phyloP scores from a whole-genome alignment of 2,113 vertebrate species.

The Embiotoca jacksoni region DNA sequence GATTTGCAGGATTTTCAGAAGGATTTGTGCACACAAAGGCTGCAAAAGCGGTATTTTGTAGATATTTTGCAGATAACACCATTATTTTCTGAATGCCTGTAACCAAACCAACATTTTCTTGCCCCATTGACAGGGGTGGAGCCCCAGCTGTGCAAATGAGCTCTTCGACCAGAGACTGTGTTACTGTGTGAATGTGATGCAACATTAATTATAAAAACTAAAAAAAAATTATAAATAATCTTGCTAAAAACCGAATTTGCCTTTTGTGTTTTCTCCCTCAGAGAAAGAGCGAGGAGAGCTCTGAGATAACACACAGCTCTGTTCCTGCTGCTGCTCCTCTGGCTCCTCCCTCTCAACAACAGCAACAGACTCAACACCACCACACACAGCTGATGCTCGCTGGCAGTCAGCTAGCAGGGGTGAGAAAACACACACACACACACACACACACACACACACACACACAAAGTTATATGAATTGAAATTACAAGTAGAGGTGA shows the following conservation, averaged over 20 bases:
- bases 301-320: conserved; percentile 73
- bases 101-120: too few species aligned
- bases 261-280: conserved; percentile 56
- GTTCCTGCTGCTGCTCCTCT: conserved; percentile 58
- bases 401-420: conserved; percentile 92
- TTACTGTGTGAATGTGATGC: not conserved
- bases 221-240: too few species aligned
- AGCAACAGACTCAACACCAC: conserved; percentile 84
- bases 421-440: conserved; percentile 69
- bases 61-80: too few species aligned
- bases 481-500: too few species aligned
- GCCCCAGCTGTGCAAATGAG: not conserved
- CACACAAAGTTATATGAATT: not conserved
- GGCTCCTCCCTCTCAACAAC: conserved; percentile 68
- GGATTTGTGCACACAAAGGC: too few species aligned
- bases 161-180: not conserved
- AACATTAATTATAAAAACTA: too few species aligned
- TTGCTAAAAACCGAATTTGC: too few species aligned
- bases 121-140: too few species aligned
- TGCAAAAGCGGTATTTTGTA: too few species aligned
- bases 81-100: too few species aligned
- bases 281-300: conserved; percentile 86
- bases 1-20: too few species aligned
- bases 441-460: not conserved
- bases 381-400: conserved; percentile 94